A percentile compares a stretch with the other conserved stretches of the same genome.
Conservation (phyloP, 2,113 vertebrate species). For the Myrmecophaga tridactyla region DNA sequence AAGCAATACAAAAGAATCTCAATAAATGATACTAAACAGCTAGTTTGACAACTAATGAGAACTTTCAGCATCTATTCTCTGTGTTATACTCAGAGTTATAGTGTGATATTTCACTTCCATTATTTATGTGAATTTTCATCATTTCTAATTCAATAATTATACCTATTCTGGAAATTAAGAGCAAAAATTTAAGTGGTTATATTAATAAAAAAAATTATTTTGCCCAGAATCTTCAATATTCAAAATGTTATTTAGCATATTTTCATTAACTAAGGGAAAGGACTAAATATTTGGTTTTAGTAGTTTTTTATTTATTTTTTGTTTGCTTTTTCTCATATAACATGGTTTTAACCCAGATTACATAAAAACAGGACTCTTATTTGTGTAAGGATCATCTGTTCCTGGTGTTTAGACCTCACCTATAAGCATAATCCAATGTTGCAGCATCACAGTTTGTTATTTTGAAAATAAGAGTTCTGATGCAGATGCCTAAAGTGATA, state of each 20-base stretch:
- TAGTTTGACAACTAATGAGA: not conserved
- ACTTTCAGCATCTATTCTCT: not conserved
- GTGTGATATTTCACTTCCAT: not conserved
- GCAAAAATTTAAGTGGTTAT: not conserved
- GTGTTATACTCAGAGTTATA: not conserved
- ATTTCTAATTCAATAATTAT: not conserved
- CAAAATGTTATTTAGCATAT: not conserved
- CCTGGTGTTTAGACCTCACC: not conserved
- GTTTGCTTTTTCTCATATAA: not conserved
- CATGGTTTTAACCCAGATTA: not conserved
- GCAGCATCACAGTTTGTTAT: not conserved
- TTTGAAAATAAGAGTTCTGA: not conserved
- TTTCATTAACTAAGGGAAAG: not conserved
- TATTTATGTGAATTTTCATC: not conserved
- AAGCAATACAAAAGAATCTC: not conserved
- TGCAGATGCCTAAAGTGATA: not conserved
- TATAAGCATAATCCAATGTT: not conserved
- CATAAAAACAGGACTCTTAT: slow-evolving; percentile 19
- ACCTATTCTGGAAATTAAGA: not conserved
- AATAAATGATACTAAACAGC: not conserved
- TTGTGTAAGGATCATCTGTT: not conserved
- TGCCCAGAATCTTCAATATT: not conserved
- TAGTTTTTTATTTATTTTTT: not conserved
- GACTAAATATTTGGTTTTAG: not conserved
- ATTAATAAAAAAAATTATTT: slow-evolving; percentile 25